Conservation (phyloP, 2,888 invertebrate genomes). For the Ditula angustiorana region DNA sequence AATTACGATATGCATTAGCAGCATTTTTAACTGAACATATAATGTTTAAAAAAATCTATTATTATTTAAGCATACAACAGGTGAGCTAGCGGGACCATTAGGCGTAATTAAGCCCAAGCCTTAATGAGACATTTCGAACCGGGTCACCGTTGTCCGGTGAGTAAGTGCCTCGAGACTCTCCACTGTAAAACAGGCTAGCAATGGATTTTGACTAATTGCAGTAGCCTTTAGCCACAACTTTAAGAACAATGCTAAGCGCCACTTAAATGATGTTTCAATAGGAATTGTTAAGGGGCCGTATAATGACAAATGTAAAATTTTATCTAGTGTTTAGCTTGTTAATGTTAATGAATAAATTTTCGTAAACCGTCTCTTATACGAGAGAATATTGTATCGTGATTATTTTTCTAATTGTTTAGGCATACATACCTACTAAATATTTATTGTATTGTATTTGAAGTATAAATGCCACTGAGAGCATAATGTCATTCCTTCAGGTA, state of each 20-base stretch:
- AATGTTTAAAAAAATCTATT: constrained; percentile 3
- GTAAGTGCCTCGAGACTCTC: constrained; percentile 42
- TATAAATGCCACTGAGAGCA: too few relatives aligned
- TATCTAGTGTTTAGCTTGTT: too few relatives aligned
- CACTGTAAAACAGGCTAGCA: constrained; percentile 42
- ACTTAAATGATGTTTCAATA: constrained; percentile 19
- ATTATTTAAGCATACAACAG: constrained; percentile 6
- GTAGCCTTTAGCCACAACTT: constrained; percentile 44
- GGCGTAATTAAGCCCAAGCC: constrained; percentile 59
- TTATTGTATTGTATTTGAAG: too few relatives aligned
- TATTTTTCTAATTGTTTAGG: too few relatives aligned
- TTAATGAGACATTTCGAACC: constrained; percentile 63
- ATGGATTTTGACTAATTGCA: constrained; percentile 57
- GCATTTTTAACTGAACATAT: constrained; percentile 4
- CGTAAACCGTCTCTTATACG: too few relatives aligned
- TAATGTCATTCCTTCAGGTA: too few relatives aligned
- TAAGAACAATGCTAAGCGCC: constrained; percentile 41
- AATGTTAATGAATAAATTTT: too few relatives aligned
- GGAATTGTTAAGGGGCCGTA: too few relatives aligned
- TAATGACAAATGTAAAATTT: too few relatives aligned
- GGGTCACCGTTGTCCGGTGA: constrained; percentile 51
- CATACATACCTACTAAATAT: too few relatives aligned
- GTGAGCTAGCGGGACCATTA: constrained; percentile 46
- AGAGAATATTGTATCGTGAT: too few relatives aligned
- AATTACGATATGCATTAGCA: constrained; percentile 4